phyloP scores from a whole-genome alignment of 2,888 invertebrate species.

The Creontiades dilutus region DNA sequence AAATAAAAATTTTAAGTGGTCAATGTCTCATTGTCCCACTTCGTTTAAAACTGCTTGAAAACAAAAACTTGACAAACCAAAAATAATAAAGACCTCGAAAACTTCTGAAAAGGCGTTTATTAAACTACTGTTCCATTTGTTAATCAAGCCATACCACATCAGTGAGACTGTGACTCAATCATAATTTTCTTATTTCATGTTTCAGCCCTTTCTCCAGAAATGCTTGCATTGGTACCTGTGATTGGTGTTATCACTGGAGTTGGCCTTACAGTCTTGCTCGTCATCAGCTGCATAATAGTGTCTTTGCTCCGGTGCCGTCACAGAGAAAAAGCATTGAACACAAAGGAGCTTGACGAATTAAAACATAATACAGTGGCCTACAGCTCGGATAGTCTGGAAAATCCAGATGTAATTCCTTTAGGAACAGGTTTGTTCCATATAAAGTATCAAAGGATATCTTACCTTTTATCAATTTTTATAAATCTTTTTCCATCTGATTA shows the following conservation, averaged over 20 bases:
- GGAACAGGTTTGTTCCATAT: slow-evolving; percentile 66
- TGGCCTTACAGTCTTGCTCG: slow-evolving; percentile 78
- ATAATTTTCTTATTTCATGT: background rate
- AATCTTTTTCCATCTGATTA: background rate
- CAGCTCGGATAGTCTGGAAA: slow-evolving; percentile 76
- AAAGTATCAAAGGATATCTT: background rate
- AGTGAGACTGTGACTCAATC: too few species aligned
- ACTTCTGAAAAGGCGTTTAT: too few species aligned
- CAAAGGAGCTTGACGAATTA: slow-evolving; percentile 73
- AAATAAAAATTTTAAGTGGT: too few species aligned
- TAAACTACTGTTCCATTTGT: too few species aligned
- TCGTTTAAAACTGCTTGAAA: too few species aligned
- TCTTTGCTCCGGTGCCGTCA: slow-evolving; percentile 77
- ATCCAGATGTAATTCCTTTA: slow-evolving; percentile 76
- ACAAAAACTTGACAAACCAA: too few species aligned
- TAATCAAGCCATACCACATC: too few species aligned
- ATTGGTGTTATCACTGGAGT: slow-evolving; percentile 79
- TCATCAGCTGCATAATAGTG: slow-evolving; percentile 78
- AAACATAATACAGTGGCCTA: slow-evolving; percentile 73
- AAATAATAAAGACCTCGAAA: too few species aligned
- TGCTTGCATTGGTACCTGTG: slow-evolving; percentile 79
- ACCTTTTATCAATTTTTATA: background rate
- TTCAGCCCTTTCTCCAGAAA: slow-evolving; percentile 76
- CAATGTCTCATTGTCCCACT: too few species aligned
- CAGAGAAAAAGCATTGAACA: slow-evolving; percentile 72